phyloP scores from a whole-genome alignment of 2,797 vertebrate species.

The Gymnoscopelus microlampas region DNA sequence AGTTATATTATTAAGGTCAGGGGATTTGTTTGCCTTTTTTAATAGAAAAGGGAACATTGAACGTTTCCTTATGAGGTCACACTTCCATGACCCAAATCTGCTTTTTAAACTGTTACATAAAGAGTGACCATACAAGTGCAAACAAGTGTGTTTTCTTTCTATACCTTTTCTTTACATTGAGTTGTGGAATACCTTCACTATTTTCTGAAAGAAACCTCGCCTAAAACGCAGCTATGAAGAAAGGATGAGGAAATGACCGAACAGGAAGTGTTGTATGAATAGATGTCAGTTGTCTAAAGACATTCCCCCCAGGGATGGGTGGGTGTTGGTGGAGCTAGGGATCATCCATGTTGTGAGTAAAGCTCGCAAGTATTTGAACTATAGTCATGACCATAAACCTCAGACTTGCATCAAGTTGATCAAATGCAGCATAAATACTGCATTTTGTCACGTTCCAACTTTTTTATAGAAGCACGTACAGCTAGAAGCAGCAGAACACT shows the following conservation, averaged over 20 bases:
- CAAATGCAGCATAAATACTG: neutral
- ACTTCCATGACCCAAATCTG: neutral
- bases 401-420: slow-evolving; percentile 1
- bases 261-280: slow-evolving; percentile 27
- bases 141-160: neutral
- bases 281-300: neutral
- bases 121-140: neutral
- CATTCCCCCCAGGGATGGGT: neutral
- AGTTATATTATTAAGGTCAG: neutral
- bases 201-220: neutral
- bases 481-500: neutral
- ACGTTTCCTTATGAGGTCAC: neutral
- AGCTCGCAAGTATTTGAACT: no score
- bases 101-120: neutral
- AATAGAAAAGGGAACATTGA: slow-evolving; percentile 20
- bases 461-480: slow-evolving; percentile 1
- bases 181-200: neutral
- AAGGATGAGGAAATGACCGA: slow-evolving; percentile 35
- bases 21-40: slow-evolving; percentile 14
- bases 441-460: neutral
- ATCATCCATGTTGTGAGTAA: no score
- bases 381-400: no score
- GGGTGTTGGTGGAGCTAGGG: no score
- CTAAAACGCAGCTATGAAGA: neutral
- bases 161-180: neutral